A percentile compares a stretch with the other conserved stretches of the same genome.
These are phyloP conservation scores for Ceratina calcarata DNA, from an alignment of 1,140 invertebrate genomes.

Conservation along the genomic window DNA sequence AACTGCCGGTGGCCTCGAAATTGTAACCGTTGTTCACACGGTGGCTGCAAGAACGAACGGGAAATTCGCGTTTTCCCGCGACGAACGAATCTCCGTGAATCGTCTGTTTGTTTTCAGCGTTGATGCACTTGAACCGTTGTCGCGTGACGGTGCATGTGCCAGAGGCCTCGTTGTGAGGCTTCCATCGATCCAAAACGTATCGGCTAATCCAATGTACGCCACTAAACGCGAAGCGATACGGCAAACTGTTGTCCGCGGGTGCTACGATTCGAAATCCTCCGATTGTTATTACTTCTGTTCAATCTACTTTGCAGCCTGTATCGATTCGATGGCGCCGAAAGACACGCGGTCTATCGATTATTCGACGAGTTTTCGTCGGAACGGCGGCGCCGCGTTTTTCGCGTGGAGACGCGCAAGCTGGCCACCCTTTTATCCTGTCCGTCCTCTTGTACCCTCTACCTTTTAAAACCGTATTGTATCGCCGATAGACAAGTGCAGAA, in stretches of 20 bases:
- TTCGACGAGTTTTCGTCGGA: too few species aligned
- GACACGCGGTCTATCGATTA: constrained; percentile 4
- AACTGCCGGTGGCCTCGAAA: background rate
- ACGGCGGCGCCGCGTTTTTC: background rate
- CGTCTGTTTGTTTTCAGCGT: constrained; percentile 11
- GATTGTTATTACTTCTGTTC: background rate
- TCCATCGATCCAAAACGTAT: constrained; percentile 29
- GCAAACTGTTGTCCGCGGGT: background rate
- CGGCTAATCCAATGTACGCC: constrained; percentile 20
- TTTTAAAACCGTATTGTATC: too few species aligned
- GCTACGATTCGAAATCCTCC: background rate
- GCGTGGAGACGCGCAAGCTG: too few species aligned
- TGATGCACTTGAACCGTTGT: constrained; percentile 43
- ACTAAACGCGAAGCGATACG: background rate
- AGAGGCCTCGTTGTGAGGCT: constrained; percentile 25
- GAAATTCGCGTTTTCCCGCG: background rate
- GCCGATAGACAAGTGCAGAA: too few species aligned
- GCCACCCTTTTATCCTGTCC: background rate
- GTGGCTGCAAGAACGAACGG: background rate
- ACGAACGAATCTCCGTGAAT: background rate
- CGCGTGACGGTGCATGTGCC: constrained; percentile 19
- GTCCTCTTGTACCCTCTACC: too few species aligned
- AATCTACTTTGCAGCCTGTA: background rate
- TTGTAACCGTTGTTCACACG: background rate
- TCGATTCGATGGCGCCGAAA: background rate